Evolutionary conservation across 2,797 vertebrate genomes (phyloP), one percentile per base, ranked within the genome.

Genomic region (Ptychadena robeensis): DNA sequence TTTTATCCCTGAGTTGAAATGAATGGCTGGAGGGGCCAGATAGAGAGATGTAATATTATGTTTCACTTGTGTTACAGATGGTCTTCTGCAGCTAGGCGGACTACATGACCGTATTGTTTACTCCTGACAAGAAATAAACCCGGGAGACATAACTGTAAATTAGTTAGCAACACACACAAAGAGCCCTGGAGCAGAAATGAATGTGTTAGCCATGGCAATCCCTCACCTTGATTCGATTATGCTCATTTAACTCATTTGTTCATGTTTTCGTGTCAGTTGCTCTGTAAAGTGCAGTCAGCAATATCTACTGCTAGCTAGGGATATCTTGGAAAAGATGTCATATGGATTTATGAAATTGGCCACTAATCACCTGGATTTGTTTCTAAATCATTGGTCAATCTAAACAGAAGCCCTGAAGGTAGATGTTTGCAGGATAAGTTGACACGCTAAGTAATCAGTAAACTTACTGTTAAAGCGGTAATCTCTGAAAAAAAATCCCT

Each of bases 61-160:
- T 76, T 76, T 28, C 27, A 34, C 32, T 63, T 61, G 22, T 75
- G 27, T 65, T 64, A 76, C 73, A 76, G 61, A 65, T 76, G 73
- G 73, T 75, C 9, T 63, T 15, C 34, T 76, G 64, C 61, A 76
- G 14, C 53, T 67, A 53, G 38, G 15, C 63, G 40, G 59, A 65
- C 57, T 31, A 15, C 28, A 25, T 78, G 63, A 27, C 53, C 28
- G 14, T 67, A 32, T 53, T 66, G 28, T 37, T 66, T 48, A 48
- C 30, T 48, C 22, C 14, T 66, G 38, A 27, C 25, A 64, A 53
- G n/a, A 78, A 32, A 18, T 66, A 57, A 73, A 73, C 15, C 18
- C n/a, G 9, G 2, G 30, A 73, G 71, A 57, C 44, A 73, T 48
- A 48, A 48, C 27, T 28, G 38, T 71, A 71, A 71, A 71, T 71